phyloP scores from a whole-genome alignment of 2,888 invertebrate species.

The Drosophila nr. perissopoda region DNA sequence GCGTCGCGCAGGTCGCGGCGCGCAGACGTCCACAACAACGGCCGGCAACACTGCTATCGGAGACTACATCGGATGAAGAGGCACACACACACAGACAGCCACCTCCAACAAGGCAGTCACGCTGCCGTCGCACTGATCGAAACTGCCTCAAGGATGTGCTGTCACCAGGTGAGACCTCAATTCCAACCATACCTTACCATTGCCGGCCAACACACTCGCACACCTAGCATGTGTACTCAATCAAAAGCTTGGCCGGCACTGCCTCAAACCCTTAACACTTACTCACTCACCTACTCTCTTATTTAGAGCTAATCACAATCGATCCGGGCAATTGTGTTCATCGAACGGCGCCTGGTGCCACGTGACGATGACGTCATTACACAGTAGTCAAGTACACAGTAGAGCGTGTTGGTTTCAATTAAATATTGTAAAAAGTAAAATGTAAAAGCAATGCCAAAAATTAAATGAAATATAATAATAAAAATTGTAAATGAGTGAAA shows the following conservation, averaged over 20 bases:
- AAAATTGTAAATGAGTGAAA: background rate
- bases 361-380: conserved; percentile 32
- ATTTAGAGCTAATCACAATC: conserved; percentile 60
- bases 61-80: conserved; percentile 55
- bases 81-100: background rate
- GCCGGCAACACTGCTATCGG: conserved; percentile 26
- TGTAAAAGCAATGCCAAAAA: conserved; percentile 1
- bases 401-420: background rate
- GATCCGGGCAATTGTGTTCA: conserved; percentile 63
- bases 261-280: background rate
- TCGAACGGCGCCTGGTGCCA: conserved; percentile 43
- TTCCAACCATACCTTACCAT: background rate
- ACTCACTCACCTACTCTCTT: background rate
- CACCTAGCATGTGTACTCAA: background rate
- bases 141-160: conserved; percentile 50
- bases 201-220: background rate
- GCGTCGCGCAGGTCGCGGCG: conserved; percentile 49
- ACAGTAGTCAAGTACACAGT: background rate
- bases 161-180: conserved; percentile 38
- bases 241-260: background rate
- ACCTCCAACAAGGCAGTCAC: conserved; percentile 24
- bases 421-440: background rate
- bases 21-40: conserved; percentile 18
- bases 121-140: conserved; percentile 47
- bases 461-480: conserved; percentile 3